Base-by-base conservation (phyloP, 2,113 vertebrate genomes). In the Etheostoma cragini region DNA sequence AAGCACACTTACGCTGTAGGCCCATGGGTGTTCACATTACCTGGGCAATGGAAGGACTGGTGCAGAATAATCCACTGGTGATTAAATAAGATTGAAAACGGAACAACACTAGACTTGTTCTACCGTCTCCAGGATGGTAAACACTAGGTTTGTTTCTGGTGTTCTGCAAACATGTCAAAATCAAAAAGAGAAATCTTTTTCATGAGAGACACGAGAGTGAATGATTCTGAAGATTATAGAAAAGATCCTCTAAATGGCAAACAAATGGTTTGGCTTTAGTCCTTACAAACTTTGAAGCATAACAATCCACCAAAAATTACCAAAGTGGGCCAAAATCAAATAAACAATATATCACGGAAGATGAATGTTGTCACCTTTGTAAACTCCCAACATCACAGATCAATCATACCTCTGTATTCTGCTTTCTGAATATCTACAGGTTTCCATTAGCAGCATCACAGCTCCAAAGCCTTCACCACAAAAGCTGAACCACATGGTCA, bases 31-130 rank as follows among this genome's bases (percentile, higher is more conserved):
- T 63, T 80, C 75, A 67, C 65, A 65, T 74, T 74, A 72, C 62
- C 45, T 54, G 16, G 5, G 89, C 89, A 93, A 92, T 76, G 78
- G 86, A 72, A 76, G 84, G 85, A 83, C 42, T 88, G 81, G 69
- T 73, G 87, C 35, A 67, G 83, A 92, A 86, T 89, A 91, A 94
- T 92, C 89, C 90, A 84, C 58, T 38, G 53, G 26, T 86, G 85
- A 90, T 92, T 84, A 85, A 90, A 80, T 10, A 42, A 64, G 80
- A 82, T 83, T 83, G 65, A 72, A 38, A 58, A 65, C 8, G 24
- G 62, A 90, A 76, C 67, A 57, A 64, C 54, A 12, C 15, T 6
- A 68, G 72, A 72, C 30, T 60, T 76, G 57, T 52, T 67, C 47
- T 45, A 42, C 24, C 19, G 38, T 88, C 76, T 80, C 80, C 80